Base-by-base conservation (phyloP, 2,888 invertebrate species). In the Agrypnus murinus region DNA sequence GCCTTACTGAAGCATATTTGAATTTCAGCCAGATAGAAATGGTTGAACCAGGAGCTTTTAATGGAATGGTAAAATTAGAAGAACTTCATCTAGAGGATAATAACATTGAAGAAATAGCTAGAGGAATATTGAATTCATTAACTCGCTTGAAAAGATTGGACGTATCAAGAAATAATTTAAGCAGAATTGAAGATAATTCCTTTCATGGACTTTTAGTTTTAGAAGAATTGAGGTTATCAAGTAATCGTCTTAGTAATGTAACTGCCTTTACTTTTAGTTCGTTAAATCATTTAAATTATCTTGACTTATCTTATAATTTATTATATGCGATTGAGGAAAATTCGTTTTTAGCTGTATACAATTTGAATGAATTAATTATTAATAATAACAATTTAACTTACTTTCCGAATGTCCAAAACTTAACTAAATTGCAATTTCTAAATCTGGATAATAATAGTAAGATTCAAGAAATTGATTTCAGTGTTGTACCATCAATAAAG, bases 21-120 rank as follows among this genome's bases (percentile, higher is more conserved):
- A 34, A 40, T 8, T 10, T 10, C n/a, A 60, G 43, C 17, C 1
- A 45, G 9, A n/a, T 67, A 17, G 7, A 60, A 4, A 31, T 31
- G 2, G n/a, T 67, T 3, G 25, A 53, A 45, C 67, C 59, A 8
- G 60, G 60, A 17, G 67, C 67, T 15, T 67, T 67, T 25, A 34
- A n/a, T 17, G 67, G 67, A 19, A 31, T 67, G 19, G 32, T 9
- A 19, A 36, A 32, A 17, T 19, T 55, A n/a, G 12, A 46, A 17
- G 9, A 34, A 15, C 46, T 57, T 5, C 2, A 36, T 25, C 32
- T 64, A 2, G 40, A 12, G n/a, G 8, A 31, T 31, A 64, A 64
- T 17, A 19, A 36, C 10, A 38, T 64, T 31, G 19, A 25, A 10
- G 31, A 17, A 9, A 40, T 64, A 40, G 3, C n/a, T 0, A 12